Evolutionary conservation across 2,113 vertebrate genomes (phyloP), one percentile per base, ranked within the genome.

Genomic region (Numenius arquata): DNA sequence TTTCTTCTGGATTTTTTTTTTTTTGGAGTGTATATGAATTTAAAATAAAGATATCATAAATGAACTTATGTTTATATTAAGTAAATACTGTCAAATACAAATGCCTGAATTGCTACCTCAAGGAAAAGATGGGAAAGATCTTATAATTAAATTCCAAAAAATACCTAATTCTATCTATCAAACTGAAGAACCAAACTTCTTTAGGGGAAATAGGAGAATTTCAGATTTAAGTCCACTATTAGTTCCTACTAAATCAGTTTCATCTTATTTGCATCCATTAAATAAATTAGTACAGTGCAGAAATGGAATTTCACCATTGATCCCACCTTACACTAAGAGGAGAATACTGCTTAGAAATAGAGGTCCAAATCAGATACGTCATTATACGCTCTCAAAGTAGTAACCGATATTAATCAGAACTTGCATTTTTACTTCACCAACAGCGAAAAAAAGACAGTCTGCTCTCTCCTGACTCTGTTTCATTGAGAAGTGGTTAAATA

Each of bases 41-140:
- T 65, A 94, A 92, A 92, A 94, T 82, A 92, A 96, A 93, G 72
- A 95, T 32, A 90, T 6, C n/a, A 61, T 90, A 96, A 82, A 80
- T 83, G 89, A 89, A 94, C 43, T 89, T 82, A 71, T 9, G 50
- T 82, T 91, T 93, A 88, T 87, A 87, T 84, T 84, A 89, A 63
- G 93, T 72, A 95, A 95, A 96, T 96, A 96, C 88, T 93, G 82
- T 81, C 88, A 91, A 88, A 94, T 93, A 90, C 80, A 88, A 97
- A 96, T 71, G 88, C 80, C 92, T 96, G 86, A 82, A 95, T 84
- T 85, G 66, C 87, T 96, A 86, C 79, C 78, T 95, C 58, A 90
- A 83, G 67, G 53, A 88, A 94, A 90, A 88, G 80, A 93, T 66
- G 87, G 55, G 76, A 88, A 95, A 92, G 52, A 62, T 48, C 19